Conservation (phyloP, 1,140 invertebrate species). For the Rhyzopertha dominica region DNA sequence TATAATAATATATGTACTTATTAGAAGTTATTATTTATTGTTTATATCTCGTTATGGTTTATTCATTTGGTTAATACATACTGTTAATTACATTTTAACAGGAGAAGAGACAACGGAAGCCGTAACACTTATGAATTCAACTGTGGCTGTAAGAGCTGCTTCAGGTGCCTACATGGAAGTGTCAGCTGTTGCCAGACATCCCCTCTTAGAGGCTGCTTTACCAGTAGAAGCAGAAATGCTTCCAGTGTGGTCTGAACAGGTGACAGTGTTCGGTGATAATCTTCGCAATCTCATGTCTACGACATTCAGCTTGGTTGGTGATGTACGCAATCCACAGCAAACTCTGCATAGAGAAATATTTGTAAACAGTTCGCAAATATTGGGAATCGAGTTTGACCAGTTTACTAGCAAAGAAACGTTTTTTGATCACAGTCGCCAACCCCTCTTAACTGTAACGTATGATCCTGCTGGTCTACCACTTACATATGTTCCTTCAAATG, state of each 20-base stretch:
- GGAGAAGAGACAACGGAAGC: slow-evolving; percentile 65
- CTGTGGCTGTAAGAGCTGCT: slow-evolving; percentile 62
- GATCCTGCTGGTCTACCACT: slow-evolving; percentile 80
- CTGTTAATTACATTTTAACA: too few relatives aligned
- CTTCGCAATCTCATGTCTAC: slow-evolving; percentile 74
- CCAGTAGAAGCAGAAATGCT: slow-evolving; percentile 90
- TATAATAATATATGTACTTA: too few relatives aligned
- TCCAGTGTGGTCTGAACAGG: slow-evolving; percentile 79
- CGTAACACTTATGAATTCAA: slow-evolving; percentile 71
- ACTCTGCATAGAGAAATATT: slow-evolving; percentile 76
- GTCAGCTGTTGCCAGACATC: slow-evolving; percentile 76
- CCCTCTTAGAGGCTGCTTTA: slow-evolving; percentile 76
- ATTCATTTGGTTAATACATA: too few relatives aligned
- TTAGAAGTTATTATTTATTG: too few relatives aligned
- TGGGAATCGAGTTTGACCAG: slow-evolving; percentile 88
- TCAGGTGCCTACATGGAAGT: slow-evolving; percentile 67
- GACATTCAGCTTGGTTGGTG: slow-evolving; percentile 73
- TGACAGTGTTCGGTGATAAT: slow-evolving; percentile 66
- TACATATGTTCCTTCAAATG: slow-evolving; percentile 67
- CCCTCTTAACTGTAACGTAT: slow-evolving; percentile 80
- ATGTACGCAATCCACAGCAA: slow-evolving; percentile 75
- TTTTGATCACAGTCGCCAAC: slow-evolving; percentile 74
- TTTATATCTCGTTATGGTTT: too few relatives aligned
- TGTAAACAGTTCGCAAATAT: slow-evolving; percentile 76
- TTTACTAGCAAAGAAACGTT: slow-evolving; percentile 82